Evolutionary conservation across 30 jellyfish, hydroid and myxozoan genomes (phyloP), one percentile per base, ranked within the genome.

Genomic region (Euphysa ruthae): DNA sequence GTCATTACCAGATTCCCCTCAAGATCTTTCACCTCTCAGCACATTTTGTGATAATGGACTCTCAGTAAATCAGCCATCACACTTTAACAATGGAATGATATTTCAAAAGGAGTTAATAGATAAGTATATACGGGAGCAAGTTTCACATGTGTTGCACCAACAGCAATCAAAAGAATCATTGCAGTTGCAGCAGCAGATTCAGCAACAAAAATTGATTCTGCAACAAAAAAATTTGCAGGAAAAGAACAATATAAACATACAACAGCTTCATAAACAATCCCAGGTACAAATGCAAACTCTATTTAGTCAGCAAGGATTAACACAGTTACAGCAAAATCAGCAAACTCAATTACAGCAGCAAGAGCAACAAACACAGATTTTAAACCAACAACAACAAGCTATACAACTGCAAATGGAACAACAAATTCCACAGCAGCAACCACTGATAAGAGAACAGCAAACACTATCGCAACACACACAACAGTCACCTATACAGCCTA

Each of bases 141-240:
- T 68, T 35, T 49, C 46, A 10, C 80, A 68, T 28, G 80, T 69
- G 23, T 68, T 68, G 19, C 66, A 68, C 6, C 80, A 68, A 38
- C 80, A 68, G 1, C 80, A 68, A 50, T 51, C 25, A 25, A 57
- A 68, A 34, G 1, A 35, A 1, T 0, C 20, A 32, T 31, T n/a
- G 24, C 78, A 65, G 43, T 24, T 20, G 0, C 80, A 49, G 12
- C 80, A 42, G 27, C 70, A 56, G 15, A 56, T n/a, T 2, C 60
- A n/a, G 18, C 18, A 46, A 5, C 60, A 46, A 46, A 46, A 46
- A 5, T 2, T 46, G 8, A 2, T 46, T 2, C 18, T 46, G 60
- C 60, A 46, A 29, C 10, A 25, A 46, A 46, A 46, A 46, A 29
- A 5, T 46, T 46, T 46, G 10, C 60, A 46, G 10, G 60, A 46